phyloP scores from a whole-genome alignment of 2,797 vertebrate genomes.

The Argyrosomus regius region DNA sequence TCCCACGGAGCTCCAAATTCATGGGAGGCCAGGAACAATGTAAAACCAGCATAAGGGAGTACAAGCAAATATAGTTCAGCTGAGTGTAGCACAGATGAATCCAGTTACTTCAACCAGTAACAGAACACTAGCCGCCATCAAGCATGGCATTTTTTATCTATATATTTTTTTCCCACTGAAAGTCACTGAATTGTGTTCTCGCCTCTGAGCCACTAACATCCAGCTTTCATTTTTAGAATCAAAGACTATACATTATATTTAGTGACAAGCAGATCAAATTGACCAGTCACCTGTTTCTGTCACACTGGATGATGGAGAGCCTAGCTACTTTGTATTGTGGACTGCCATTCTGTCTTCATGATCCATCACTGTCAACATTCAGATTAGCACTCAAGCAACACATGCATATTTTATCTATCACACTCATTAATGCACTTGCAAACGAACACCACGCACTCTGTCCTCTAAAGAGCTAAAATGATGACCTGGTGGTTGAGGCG shows the following conservation, averaged over 20 bases:
- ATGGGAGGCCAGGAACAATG: no score
- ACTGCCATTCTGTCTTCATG: constrained; percentile 9
- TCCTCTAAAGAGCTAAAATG: background rate
- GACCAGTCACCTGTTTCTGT: constrained; percentile 26
- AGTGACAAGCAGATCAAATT: constrained; percentile 33
- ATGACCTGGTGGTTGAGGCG: background rate
- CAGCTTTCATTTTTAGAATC: background rate
- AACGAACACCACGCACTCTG: background rate
- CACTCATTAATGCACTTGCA: background rate
- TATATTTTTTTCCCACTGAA: no score
- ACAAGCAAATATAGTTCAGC: no score
- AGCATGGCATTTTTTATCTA: no score
- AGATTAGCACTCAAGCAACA: constrained; percentile 2
- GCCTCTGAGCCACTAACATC: background rate
- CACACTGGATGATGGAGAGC: constrained; percentile 48
- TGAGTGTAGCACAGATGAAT: no score
- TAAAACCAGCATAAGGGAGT: no score
- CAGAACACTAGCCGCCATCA: no score
- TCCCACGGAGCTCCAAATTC: no score
- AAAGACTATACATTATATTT: constrained; percentile 25
- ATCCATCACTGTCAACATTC: constrained; percentile 33
- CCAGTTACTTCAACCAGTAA: no score
- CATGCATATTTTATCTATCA: constrained; percentile 18
- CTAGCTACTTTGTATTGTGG: constrained; percentile 1
- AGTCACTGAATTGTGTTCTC: background rate